A percentile compares a stretch with the other conserved stretches of the same genome.
Conservation (phyloP, 2,113 vertebrate species). For the Cynocephalus volans region DNA sequence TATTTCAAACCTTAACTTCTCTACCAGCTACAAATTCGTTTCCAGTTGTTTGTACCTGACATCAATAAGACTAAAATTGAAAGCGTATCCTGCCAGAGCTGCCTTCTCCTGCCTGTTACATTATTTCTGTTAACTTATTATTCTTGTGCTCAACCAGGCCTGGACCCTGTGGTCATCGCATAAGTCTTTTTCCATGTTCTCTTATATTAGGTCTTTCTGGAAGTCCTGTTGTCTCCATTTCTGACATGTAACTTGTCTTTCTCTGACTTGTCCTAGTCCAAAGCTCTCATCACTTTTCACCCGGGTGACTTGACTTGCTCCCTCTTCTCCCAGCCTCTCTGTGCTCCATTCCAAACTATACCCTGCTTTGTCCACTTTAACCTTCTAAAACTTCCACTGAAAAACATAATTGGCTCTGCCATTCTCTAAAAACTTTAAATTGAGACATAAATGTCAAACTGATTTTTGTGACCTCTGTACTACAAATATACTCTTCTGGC, state of each 20-base stretch:
- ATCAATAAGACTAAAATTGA: not conserved
- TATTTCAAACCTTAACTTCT: conserved; percentile 26
- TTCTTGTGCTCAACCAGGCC: not conserved
- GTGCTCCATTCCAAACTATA: not conserved
- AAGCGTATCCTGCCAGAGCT: not conserved
- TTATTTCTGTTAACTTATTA: not conserved
- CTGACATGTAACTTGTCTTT: not conserved
- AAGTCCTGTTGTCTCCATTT: not conserved
- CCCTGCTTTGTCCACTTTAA: not conserved
- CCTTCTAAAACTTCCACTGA: not conserved
- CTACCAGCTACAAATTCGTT: not conserved
- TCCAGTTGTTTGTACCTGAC: not conserved
- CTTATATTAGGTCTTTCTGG: not conserved
- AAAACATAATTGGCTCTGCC: not conserved
- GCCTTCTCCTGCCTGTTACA: not conserved
- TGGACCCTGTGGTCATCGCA: not conserved
- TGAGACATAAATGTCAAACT: not conserved
- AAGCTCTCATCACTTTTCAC: not conserved
- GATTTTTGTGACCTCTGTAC: not conserved
- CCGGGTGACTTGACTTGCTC: not conserved
- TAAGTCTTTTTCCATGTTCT: not conserved
- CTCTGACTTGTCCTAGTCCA: not conserved
- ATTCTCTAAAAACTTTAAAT: conserved; percentile 10
- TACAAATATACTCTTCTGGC: not conserved
- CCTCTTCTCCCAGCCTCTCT: not conserved